A percentile compares a stretch with the other conserved stretches of the same genome.
These are phyloP conservation scores for Fistularia tabacaria DNA, from an alignment of 2,797 vertebrate species.

Conservation along the genomic window DNA sequence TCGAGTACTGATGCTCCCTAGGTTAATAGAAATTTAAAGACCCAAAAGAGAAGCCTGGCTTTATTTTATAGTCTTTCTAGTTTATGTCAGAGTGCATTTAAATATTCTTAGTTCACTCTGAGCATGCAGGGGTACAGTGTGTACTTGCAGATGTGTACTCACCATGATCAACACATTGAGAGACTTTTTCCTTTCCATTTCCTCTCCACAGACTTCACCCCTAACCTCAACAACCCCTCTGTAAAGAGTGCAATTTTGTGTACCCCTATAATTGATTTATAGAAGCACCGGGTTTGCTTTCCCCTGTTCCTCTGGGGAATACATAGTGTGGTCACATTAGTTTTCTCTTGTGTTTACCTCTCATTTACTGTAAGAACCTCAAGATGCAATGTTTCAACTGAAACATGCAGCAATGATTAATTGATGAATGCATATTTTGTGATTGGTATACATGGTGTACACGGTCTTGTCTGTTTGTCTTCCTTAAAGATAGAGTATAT, in stretches of 20 bases:
- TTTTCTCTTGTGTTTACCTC: constrained; percentile 15
- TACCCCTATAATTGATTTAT: constrained; percentile 57
- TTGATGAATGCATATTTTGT: constrained; percentile 7
- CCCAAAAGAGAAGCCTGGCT: constrained; percentile 25
- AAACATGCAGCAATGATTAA: constrained; percentile 31
- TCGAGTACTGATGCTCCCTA: constrained; percentile 31
- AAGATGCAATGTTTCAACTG: constrained; percentile 7
- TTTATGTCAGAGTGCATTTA: constrained; percentile 33
- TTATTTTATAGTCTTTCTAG: constrained; percentile 26
- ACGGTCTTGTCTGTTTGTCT: constrained; percentile 11
- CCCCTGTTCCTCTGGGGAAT: constrained; percentile 33
- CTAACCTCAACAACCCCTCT: constrained; percentile 40
- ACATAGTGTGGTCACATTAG: constrained; percentile 36
- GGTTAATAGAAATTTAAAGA: constrained; percentile 62
- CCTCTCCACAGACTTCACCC: constrained; percentile 23
- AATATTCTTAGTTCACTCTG: constrained; percentile 34
- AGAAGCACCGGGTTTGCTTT: constrained; percentile 35
- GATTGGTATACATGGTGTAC: not conserved
- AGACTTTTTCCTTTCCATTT: constrained; percentile 35
- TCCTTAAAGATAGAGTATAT: constrained; percentile 6
- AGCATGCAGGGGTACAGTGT: not conserved
- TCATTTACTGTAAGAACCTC: not conserved
- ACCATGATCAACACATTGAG: constrained; percentile 42
- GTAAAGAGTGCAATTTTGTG: constrained; percentile 55
- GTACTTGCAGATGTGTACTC: not conserved